Evolutionary conservation across 92 coral and sea anemone species (phyloP).

Genomic region (Siderastrea radians): DNA sequence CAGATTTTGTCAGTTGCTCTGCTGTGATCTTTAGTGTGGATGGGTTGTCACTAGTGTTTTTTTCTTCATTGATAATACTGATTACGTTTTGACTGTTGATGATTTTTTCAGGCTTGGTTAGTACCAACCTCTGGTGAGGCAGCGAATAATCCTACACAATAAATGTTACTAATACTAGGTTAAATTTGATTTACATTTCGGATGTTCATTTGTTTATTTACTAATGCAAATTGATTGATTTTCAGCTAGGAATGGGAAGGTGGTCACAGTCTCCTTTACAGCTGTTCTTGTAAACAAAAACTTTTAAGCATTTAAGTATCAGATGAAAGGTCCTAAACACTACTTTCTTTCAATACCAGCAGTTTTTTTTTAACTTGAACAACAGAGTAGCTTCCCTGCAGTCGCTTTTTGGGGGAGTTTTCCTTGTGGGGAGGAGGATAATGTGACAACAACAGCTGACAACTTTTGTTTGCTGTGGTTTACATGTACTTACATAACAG

Average conservation of each 20-base stretch:
- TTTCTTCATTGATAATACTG: conserved; percentile 1
- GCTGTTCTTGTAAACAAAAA: no score
- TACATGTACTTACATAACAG: not conserved
- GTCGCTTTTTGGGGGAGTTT: not conserved
- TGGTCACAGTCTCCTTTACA: not conserved
- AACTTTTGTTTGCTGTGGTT: no score
- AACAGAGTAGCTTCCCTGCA: no score
- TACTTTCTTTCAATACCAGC: no score
- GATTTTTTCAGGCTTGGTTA: conserved; percentile 44
- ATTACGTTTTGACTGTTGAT: conserved; percentile 29
- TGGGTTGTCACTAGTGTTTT: not conserved
- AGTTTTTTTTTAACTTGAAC: no score
- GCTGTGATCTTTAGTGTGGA: no score
- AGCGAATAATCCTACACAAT: conserved; percentile 13
- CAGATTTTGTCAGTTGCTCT: no score
- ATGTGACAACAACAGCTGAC: no score
- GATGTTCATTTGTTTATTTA: conserved; percentile 1
- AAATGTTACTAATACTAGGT: conserved; percentile 9
- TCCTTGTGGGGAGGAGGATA: not conserved
- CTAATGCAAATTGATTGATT: not conserved
- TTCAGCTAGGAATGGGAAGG: not conserved
- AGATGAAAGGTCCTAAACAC: no score
- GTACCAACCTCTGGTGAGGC: conserved; percentile 43
- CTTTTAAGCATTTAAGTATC: no score
- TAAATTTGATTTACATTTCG: not conserved